Conservation (phyloP, 2,797 vertebrate genomes). For the Setipinna tenuifilis region DNA sequence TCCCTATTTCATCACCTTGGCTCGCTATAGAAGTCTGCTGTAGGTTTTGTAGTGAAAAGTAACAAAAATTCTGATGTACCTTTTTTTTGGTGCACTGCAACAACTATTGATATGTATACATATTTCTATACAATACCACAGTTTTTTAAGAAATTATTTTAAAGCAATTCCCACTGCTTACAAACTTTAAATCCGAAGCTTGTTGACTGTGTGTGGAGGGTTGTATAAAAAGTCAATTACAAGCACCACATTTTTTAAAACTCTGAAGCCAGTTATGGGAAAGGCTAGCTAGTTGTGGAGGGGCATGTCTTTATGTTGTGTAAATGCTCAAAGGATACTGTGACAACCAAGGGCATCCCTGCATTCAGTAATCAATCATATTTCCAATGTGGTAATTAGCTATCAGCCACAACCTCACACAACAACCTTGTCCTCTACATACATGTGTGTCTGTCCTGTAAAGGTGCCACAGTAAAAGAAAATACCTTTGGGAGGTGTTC, state of each 20-base stretch:
- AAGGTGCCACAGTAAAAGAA: background rate
- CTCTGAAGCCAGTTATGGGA: background rate
- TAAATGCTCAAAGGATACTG: background rate
- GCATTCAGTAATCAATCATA: background rate
- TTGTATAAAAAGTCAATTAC: no score
- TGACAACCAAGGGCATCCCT: background rate
- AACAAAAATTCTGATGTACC: background rate
- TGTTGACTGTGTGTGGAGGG: no score
- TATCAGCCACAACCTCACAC: background rate
- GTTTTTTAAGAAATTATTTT: no score
- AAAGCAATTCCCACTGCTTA: no score
- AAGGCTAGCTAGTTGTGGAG: background rate
- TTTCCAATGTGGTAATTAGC: background rate
- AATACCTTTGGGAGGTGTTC: background rate
- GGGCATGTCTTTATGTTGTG: background rate
- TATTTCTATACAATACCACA: no score
- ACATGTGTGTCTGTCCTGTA: background rate
- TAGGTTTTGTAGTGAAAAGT: background rate
- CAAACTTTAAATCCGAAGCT: no score
- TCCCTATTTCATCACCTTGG: background rate
- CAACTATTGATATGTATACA: background rate
- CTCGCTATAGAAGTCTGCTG: background rate
- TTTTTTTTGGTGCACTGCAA: background rate
- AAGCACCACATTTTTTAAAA: background rate
- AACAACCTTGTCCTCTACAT: background rate